Evolutionary conservation across 92 coral and sea anemone species (phyloP), one percentile per base, ranked within the genome.

Genomic region (Galaxea fascicularis): DNA sequence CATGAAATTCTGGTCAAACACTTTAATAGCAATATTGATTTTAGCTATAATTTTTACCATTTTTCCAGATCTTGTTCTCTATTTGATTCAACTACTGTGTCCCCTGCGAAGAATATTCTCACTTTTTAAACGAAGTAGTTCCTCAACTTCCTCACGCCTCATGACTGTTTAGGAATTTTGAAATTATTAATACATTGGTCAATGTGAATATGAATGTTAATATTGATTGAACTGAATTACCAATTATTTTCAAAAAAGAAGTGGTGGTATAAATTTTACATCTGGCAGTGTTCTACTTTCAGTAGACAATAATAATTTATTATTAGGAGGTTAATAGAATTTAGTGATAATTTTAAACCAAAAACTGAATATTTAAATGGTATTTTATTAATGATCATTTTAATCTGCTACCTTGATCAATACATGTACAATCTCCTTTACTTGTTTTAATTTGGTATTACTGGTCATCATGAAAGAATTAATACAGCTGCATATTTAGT

Each of bases 41-140:
- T 54, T 90, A 59, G 79, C 88, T 39, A 81, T 86, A 29, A 8
- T 92, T 30, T 18, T 89, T 62, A 49, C 88, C 30, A 60, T 87
- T 69, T 94, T 89, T 54, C 89, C 91, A 16, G 85, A 89, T 11
- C 77, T 79, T 67, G 52, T 94, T 10, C 25, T 77, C 16, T 73
- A 84, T 27, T 51, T 89, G 30, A 8, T 87, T 17, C 44, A 46
- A 70, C 68, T 78, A 25, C 25, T 92, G 3, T 86, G 81, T 73
- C 94, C 95, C 15, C 65, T 94, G 2, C 66, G 98, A 51, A 87
- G 92, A 28, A 82, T 82, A 53, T 87, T 91, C 67, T 60, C 82
- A 3, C 15, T 72, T 14, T 51, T 65, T 65, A 82, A 73, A 64
- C 60, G 46, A 39, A 82, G 56, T 10, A 70, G 57, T 57, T 74